Percentiles rank a stretch among this genome's conserved stretches.
These are phyloP conservation scores for Cossypha polioptera DNA, from an alignment of 2,797 vertebrate species.

Conservation along the genomic window DNA sequence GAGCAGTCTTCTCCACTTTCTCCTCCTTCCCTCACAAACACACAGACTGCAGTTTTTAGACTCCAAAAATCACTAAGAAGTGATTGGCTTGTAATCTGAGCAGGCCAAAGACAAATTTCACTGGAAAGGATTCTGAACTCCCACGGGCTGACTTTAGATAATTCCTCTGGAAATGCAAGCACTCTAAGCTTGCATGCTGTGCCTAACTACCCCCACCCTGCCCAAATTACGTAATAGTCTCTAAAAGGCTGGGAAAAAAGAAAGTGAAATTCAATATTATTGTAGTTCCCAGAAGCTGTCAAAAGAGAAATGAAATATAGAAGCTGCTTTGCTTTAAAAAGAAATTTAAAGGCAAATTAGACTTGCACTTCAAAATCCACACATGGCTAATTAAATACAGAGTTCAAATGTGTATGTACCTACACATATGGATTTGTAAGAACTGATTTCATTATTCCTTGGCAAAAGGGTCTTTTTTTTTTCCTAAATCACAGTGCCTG, in stretches of 20 bases:
- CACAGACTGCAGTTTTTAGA: neutral
- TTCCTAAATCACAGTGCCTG: neutral
- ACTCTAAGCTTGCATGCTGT: neutral
- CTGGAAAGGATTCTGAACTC: neutral
- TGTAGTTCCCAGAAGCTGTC: constrained; percentile 17
- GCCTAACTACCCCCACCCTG: neutral
- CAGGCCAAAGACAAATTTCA: neutral
- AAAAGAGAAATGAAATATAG: neutral
- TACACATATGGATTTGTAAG: neutral
- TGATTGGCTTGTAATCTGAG: neutral
- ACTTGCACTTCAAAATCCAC: constrained; percentile 4
- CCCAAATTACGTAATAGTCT: neutral
- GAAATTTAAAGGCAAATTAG: neutral
- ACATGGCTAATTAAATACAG: neutral
- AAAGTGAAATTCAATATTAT: constrained; percentile 42
- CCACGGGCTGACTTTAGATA: neutral
- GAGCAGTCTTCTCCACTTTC: neutral
- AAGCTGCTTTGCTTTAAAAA: neutral
- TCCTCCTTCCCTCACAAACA: neutral
- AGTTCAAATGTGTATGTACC: neutral
- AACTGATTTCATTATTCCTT: neutral
- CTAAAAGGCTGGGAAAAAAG: neutral
- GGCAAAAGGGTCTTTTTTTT: neutral
- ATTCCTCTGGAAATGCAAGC: neutral
- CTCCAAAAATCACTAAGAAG: neutral